Percentiles rank a stretch among this genome's conserved stretches.
phyloP scores from a whole-genome alignment of 2,888 invertebrate species.

The Morpho helenor region DNA sequence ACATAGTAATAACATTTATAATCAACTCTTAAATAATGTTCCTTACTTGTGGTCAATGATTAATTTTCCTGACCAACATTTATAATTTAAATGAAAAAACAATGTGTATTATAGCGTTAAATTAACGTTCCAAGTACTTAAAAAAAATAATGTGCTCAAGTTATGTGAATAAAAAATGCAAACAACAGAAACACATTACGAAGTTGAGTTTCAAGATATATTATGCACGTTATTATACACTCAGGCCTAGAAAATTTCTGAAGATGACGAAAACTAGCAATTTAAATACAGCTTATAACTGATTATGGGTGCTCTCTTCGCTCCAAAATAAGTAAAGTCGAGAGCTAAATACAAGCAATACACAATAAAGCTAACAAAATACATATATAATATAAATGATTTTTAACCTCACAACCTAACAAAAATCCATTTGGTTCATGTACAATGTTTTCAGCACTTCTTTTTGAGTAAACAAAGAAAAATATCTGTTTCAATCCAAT shows the following conservation, averaged over 20 bases:
- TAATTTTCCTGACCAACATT: conserved; percentile 55
- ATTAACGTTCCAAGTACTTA: conserved; percentile 18
- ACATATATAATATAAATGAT: conserved; percentile 73
- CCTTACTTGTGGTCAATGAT: conserved; percentile 66
- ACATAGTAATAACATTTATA: conserved; percentile 66
- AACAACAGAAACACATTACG: conserved; percentile 42
- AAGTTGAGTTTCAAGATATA: conserved; percentile 47
- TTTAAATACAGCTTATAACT: conserved; percentile 50
- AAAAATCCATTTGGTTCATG: conserved; percentile 62
- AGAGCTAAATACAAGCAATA: conserved; percentile 35
- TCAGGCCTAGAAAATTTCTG: conserved; percentile 43
- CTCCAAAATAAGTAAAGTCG: conserved; percentile 46
- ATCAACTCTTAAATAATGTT: conserved; percentile 70
- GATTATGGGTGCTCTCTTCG: conserved; percentile 24
- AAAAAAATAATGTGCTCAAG: conserved; percentile 50
- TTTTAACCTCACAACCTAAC: conserved; percentile 76
- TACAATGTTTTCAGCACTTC: conserved; percentile 55
- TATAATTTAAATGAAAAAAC: conserved; percentile 47
- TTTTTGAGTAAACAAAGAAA: not conserved
- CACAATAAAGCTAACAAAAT: conserved; percentile 75
- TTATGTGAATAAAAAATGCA: conserved; percentile 40
- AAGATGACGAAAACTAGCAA: conserved; percentile 52
- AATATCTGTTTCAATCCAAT: conserved; percentile 13
- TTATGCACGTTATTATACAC: conserved; percentile 59
- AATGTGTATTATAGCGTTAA: conserved; percentile 41